Evolutionary conservation across 2,888 invertebrate genomes (phyloP), one percentile per base, ranked within the genome.

Genomic region (Sinelater perroti): DNA sequence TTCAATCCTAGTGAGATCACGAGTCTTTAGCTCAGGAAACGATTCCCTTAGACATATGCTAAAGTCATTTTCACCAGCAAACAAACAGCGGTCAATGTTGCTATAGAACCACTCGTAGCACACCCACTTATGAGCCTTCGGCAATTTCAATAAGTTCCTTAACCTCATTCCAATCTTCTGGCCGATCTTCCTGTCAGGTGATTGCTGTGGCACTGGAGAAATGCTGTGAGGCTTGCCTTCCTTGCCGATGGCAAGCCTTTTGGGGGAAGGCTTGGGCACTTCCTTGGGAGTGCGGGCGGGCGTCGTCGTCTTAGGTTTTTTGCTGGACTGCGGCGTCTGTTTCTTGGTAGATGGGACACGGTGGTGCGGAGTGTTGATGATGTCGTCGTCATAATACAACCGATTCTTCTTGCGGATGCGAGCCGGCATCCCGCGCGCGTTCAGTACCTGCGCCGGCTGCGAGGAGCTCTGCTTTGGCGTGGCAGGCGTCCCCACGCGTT

Each of bases 91-190:
- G 75, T 99, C 99, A 68, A 99, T 91, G 72, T 97, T 97, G 67
- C 98, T 97, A 79, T 99, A 99, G 80, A 99, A 99, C 90, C 97
- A 99, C 78, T 99, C 99, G 79, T 95, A 98, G 78, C 96, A 97
- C 5, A 98, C 97, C 96, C 97, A 98, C 79, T 95, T 96, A 76
- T 98, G 97, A 2, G 98, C 98, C 81, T 98, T 98, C 0, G 99
- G 98, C 63, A 99, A 80, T 79, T 98, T 98, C 2, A 99, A 81
- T 20, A 99, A 83, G 80, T 99, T 99, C 64, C 95, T 83, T 56
- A 95, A 80, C 63, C 95, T 83, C 80, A 93, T 85, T 1, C 96
- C 96, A 68, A 96, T 93, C 69, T 90, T 86, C 71, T 97, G 95
- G 0, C 95, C 95, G 66, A 91, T 86, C 75, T 89, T 91, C 58